Base-by-base conservation (phyloP, 2,888 invertebrate species). In the Conistra vaccinii region DNA sequence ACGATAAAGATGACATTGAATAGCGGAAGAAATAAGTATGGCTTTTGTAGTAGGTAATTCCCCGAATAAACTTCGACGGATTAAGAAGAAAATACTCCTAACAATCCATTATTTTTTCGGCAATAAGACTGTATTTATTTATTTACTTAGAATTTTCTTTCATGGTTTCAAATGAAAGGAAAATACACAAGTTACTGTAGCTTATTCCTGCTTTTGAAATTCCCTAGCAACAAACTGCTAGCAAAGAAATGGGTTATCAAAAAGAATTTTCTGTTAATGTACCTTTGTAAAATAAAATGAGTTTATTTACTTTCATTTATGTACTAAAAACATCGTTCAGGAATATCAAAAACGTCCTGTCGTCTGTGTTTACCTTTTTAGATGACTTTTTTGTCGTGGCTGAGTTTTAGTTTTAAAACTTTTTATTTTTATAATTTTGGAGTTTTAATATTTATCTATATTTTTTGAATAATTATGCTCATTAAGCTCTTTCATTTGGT, bases 101-200 rank as follows among this genome's bases (percentile, higher is more conserved):
- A 20, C 9, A 29, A 17, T 55, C 14, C 17, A 62, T 63, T 29
- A 35, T 55, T 62, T 57, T 60, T 29, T 65, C 3, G 20, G 10
- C 60, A 76, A 51, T 60, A 68, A 32, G 23, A 32, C 32, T n/a
- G 7, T 14, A 20, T 29, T 65, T 77, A 45, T 39, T 53, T 68
- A 69, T 78, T 78, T 48, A 29, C 39, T 76, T 0, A 32, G 17
- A 58, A 55, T 26, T 55, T 73, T 75, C 45, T 58, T 57, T 55
- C 29, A 39, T 35, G 20, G 1, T 60, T 32, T 65, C 17, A 20
- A 63, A 63, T 48, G 10, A 39, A 75, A 75, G 3, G 26, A 29
- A 75, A 77, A 26, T 60, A 65, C 1, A n/a, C 20, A n/a, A n/a
- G n/a, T n/a, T n/a, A 26, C 20, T 51, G 20, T n/a, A 35, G 29